Base-by-base conservation (phyloP, 2,797 vertebrate species). In the Pseudomugil tenellus region DNA sequence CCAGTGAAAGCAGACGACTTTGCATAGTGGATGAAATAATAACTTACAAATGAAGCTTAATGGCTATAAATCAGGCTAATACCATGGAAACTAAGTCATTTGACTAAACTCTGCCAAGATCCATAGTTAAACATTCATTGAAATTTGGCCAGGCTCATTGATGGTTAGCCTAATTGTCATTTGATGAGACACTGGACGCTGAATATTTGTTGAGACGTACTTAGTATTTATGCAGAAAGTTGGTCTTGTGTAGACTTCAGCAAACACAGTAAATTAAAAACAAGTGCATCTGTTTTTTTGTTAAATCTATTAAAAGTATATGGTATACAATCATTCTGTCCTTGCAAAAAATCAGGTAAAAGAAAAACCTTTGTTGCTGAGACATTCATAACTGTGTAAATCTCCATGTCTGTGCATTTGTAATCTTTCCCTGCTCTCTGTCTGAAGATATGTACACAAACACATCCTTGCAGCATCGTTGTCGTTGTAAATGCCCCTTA, bases 391-490 rank as follows among this genome's bases (percentile, higher is more conserved):
- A 63, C 43, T 58, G 46, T 31, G 57, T 63, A 57, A 71, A 57
- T 60, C 17, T 63, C 55, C 69, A 55, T 31, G 53, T 76, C 43
- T 61, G 39, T 66, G 62, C 64, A 19, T 23, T 58, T 29, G 57
- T 56, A 51, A 57, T 64, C n/a, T 56, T 55, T 67, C 74, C 52
- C 76, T 31, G 37, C 32, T 79, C 35, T 68, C 37, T 23, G 57
- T 77, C 63, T 75, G 66, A 59, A 35, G 59, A 64, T 66, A 32
- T 37, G 52, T 62, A 48, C 63, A 6, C 43, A 74, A 64, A 82
- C 77, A 84, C 70, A 79, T 85, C 63, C 63, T 55, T 71, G 78
- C 79, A 65, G 61, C 74, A 66, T 80, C 72, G 61, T 21, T 71
- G 68, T 80, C 72, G 61, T 21, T 71, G 68, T 76, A 76, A 87